Evolutionary conservation across 2,888 invertebrate genomes (phyloP).

Genomic region (Gandaritis pyraliata): DNA sequence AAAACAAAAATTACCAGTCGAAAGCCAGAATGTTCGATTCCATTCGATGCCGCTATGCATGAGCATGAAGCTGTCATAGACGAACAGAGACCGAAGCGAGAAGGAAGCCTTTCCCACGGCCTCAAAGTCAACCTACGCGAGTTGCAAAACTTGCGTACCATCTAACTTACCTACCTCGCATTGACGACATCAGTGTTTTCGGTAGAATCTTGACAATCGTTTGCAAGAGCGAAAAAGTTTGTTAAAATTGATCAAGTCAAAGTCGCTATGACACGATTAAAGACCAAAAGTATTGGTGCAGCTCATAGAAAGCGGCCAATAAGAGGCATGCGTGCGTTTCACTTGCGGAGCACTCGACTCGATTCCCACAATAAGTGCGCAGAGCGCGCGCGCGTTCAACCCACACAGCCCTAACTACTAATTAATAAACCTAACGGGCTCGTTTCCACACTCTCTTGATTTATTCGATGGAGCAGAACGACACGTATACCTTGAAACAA

Average conservation of each 20-base stretch:
- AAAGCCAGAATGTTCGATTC: slow-evolving; percentile 45
- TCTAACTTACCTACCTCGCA: not conserved
- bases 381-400: slow-evolving; percentile 64
- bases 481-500: slow-evolving; percentile 43
- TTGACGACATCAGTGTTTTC: not conserved
- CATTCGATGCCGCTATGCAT: slow-evolving; percentile 65
- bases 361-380: slow-evolving; percentile 63
- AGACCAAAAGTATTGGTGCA: slow-evolving; percentile 30
- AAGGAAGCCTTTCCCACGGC: slow-evolving; percentile 73
- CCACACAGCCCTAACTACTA: slow-evolving; percentile 69
- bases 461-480: slow-evolving; percentile 61
- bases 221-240: not conserved
- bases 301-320: slow-evolving; percentile 53
- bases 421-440: slow-evolving; percentile 72
- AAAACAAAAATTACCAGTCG: slow-evolving; percentile 33
- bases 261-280: slow-evolving; percentile 12
- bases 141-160: slow-evolving; percentile 58
- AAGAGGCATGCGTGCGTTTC: slow-evolving; percentile 53
- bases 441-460: slow-evolving; percentile 65
- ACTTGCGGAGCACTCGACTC: slow-evolving; percentile 56
- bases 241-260: not conserved
- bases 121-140: slow-evolving; percentile 58
- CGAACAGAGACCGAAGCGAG: slow-evolving; percentile 46
- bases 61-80: slow-evolving; percentile 59
- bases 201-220: not conserved